Evolutionary conservation across 2,797 vertebrate genomes (phyloP), one percentile per base, ranked within the genome.

Genomic region (Cirrhinus molitorella): DNA sequence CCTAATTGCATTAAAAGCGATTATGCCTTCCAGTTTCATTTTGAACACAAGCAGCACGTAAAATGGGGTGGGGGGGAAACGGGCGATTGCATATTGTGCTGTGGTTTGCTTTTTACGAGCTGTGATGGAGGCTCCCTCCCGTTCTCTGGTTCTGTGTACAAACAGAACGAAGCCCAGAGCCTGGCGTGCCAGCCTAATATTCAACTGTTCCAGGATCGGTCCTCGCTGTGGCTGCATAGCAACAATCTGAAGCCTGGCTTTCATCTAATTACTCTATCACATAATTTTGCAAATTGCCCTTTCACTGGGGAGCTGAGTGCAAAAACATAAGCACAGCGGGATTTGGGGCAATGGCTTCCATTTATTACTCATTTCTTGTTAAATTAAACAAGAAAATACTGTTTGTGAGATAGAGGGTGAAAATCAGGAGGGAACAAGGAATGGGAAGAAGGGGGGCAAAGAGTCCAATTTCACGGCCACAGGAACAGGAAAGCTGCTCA

Each of bases 211-310:
- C 93, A 94, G 93, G 92, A 95, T 96, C 87, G 19, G 94, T 89
- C 93, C 93, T 95, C 86, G 83, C 92, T 88, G 89, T 91, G 94
- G 94, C 94, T 92, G 95, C 94, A 93, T 92, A 93, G 96, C 95
- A 96, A 95, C 95, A 96, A 96, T 97, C 96, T 96, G 94, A 94
- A 96, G 95, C 91, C 92, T 92, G 91, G 95, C 96, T 96, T 98
- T 96, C 96, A 96, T 97, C 97, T 98, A 98, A 99, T 99, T 98
- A 98, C 97, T 96, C 96, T 94, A 96, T 97, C 97, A 97, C 96
- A 96, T 98, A 96, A 98, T 98, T 99, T 97, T 95, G 97, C 97
- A 98, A 99, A 98, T 98, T 98, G 96, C 96, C 96, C 96, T 97
- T 97, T 96, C 96, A 96, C 96, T 95, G 94, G 96, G 96, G 96